These are phyloP conservation scores for Zoroaster sp. DNA, from an alignment of 53 echinoderm and acorn worm species.

Conservation along the genomic window DNA sequence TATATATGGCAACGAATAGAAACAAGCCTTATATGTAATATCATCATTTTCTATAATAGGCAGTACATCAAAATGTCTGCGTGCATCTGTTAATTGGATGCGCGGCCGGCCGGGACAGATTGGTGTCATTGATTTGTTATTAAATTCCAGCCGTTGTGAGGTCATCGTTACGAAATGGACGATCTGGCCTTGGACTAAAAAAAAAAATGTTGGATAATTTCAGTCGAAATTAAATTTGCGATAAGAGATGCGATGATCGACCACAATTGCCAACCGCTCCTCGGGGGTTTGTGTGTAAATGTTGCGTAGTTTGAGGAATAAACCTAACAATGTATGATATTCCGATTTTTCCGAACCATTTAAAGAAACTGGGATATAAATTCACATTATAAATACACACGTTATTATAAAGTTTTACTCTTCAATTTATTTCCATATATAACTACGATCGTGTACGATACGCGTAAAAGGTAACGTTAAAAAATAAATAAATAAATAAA, in stretches of 20 bases:
- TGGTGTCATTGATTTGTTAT: neutral
- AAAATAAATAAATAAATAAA: too few relatives aligned
- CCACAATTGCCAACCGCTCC: too few relatives aligned
- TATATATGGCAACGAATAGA: neutral
- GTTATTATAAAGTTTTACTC: too few relatives aligned
- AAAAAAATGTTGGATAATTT: neutral
- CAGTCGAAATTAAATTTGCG: neutral
- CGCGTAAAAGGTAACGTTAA: too few relatives aligned
- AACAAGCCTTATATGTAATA: neutral
- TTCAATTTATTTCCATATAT: too few relatives aligned
- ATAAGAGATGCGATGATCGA: neutral
- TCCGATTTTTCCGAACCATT: too few relatives aligned
- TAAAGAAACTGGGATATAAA: too few relatives aligned
- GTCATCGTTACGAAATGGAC: neutral
- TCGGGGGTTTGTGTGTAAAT: too few relatives aligned
- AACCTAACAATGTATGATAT: too few relatives aligned
- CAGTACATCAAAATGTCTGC: neutral
- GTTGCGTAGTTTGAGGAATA: too few relatives aligned
- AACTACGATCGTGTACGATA: too few relatives aligned
- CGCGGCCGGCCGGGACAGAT: neutral
- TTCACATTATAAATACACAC: too few relatives aligned
- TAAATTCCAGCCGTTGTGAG: neutral
- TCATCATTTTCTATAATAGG: neutral
- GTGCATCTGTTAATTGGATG: neutral
- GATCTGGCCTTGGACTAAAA: neutral